phyloP scores from a whole-genome alignment of 1,140 invertebrate species.

The Hirudo medicinalis region DNA sequence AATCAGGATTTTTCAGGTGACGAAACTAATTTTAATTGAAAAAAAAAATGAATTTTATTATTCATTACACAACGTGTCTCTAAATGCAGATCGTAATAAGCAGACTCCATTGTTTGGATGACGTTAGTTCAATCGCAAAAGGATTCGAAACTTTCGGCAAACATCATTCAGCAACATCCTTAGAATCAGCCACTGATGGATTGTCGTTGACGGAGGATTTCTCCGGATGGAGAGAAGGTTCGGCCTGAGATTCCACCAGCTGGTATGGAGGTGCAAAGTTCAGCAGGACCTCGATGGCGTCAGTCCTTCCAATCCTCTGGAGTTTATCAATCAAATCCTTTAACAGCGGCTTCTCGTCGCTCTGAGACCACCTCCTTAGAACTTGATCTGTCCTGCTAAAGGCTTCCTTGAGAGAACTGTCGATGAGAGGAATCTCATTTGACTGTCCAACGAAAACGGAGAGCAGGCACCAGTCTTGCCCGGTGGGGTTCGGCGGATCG shows the following conservation, averaged over 20 bases:
- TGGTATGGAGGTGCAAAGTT: constrained; percentile 42
- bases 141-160: no score
- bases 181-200: no score
- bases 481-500: constrained; percentile 63
- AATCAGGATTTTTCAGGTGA: no score
- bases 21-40: no score
- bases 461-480: constrained; percentile 67
- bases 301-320: constrained; percentile 44
- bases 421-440: constrained; percentile 45
- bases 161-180: no score
- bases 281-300: constrained; percentile 45
- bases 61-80: no score
- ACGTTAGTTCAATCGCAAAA: no score
- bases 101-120: no score
- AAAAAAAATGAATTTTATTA: no score
- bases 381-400: constrained; percentile 44
- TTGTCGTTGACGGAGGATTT: no score
- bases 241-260: constrained; percentile 30
- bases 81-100: no score
- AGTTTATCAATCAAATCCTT: constrained; percentile 44
- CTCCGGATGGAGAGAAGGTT: constrained; percentile 1
- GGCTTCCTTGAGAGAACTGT: constrained; percentile 28
- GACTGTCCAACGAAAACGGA: constrained; percentile 57
- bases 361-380: constrained; percentile 42
- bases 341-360: constrained; percentile 40